phyloP scores from a whole-genome alignment of 1,140 invertebrate genomes.

The Rhynchophorus ferrugineus region DNA sequence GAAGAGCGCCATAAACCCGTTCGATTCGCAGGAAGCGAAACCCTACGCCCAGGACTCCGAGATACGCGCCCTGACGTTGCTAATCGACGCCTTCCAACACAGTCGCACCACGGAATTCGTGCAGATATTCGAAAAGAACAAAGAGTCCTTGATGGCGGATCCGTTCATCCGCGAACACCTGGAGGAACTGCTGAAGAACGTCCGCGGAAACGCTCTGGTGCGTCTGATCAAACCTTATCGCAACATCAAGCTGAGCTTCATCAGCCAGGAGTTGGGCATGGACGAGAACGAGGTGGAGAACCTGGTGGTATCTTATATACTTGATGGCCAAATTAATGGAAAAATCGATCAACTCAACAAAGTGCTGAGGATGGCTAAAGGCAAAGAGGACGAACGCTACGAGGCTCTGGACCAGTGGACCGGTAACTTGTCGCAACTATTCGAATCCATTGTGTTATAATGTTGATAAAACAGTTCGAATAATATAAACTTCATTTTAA shows the following conservation, averaged over 20 bases:
- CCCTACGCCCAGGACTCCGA: constrained; percentile 99
- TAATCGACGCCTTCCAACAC: constrained; percentile 97
- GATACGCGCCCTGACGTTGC: constrained; percentile 98
- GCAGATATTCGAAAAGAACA: constrained; percentile 89
- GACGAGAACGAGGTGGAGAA: constrained; percentile 94
- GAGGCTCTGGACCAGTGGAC: not conserved
- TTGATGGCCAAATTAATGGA: constrained; percentile 85
- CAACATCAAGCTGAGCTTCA: constrained; percentile 95
- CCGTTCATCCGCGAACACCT: constrained; percentile 99
- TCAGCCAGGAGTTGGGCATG: constrained; percentile 96
- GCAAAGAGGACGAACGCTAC: not conserved
- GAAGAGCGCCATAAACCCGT: constrained; percentile 99
- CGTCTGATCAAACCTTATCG: constrained; percentile 98
- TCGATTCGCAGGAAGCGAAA: constrained; percentile 99
- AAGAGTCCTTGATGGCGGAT: constrained; percentile 98
- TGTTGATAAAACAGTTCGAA: too few relatives aligned
- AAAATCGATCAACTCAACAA: constrained; percentile 96
- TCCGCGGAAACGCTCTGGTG: constrained; percentile 95
- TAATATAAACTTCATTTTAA: too few relatives aligned
- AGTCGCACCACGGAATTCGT: constrained; percentile 99
- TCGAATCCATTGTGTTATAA: not conserved
- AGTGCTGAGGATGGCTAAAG: constrained; percentile 51
- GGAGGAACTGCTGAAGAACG: constrained; percentile 95
- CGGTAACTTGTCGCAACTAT: not conserved
- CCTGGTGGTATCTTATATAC: constrained; percentile 95